Evolutionary conservation across 2,113 vertebrate genomes (phyloP), one percentile per base, ranked within the genome.

Genomic region (Anarhynchus alexandrinus): DNA sequence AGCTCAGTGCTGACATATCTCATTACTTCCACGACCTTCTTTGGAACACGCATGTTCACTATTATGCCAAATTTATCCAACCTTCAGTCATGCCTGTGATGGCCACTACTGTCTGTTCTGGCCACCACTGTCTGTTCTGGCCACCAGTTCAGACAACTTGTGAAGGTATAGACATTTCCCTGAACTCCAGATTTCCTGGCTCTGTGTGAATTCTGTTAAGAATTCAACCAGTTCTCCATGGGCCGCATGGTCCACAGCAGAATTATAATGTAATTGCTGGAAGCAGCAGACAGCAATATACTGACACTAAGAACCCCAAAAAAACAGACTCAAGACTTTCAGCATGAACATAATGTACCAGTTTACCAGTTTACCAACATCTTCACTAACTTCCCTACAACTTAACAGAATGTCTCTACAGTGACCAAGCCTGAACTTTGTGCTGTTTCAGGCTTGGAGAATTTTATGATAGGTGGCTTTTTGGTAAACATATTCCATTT

Each of bases 181-280:
- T 52, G 20, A 82, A 51, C 22, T 84, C 26, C 49, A 77, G 15
- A 54, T 52, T 74, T 79, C 18, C 29, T 12, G 3, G 52, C 20
- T 65, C 18, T 54, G 2, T 79, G 17, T 80, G 77, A 80, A 58
- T 72, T 93, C 66, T 62, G 15, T 71, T 62, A 54, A 47, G 61
- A 86, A 74, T 74, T 79, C 45, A 47, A 9, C 70, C 57, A 45
- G 26, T 38, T 79, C 19, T 62, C 49, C 21, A 30, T 36, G 4
- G 16, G 16, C 16, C 0, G 1, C 9, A 7, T 42, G 29, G 15
- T 21, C 29, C 18, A 12, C 2, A 2, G 38, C 17, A 71, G 67
- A 72, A 92, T 64, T 47, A 67, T n/a, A 38, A 0, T 34, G 27
- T 29, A 74, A 47, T 14, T 86, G 23, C 38, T 77, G 45, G n/a